Base-by-base conservation (phyloP, 1,140 invertebrate genomes). In the Semibalanus balanoides region DNA sequence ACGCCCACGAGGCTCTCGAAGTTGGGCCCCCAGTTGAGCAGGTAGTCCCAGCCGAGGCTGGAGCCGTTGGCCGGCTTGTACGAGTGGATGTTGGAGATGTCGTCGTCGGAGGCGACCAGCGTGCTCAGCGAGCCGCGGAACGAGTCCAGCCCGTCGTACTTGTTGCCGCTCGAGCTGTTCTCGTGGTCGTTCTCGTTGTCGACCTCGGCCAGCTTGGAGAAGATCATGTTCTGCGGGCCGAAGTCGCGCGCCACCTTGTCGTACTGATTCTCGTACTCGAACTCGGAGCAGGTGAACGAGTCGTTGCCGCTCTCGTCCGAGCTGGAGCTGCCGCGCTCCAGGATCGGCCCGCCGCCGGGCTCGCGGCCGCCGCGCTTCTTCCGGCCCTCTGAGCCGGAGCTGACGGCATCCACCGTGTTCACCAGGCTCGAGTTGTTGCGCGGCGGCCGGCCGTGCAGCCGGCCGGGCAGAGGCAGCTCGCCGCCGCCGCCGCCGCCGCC, bases 211-310 rank as follows among this genome's bases (percentile, higher is more conserved):
- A 90, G 86, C 83, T 93, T 93, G 11, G 88, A 88, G 82, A 92
- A 92, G 74, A 89, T 87, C 79, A 88, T 86, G 78, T 87, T 84
- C 31, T 81, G 81, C 19, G 83, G 81, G 9, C 80, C 80, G 79
- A 85, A 85, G 76, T 86, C 87, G 75, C 86, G 85, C 43, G 82
- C 83, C n/a, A 81, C 81, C 75, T 87, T 83, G 79, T 94, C 93
- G 81, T 95, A 84, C 78, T 92, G 91, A 81, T 94, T 93, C 81
- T 98, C 95, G 83, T 96, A 97, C 83, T 98, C 96, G 82, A 97
- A 97, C 86, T 98, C 95, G 0, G 95, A 98, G 84, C 95, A 98
- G 0, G 95, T 98, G 85, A 98, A 98, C 78, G 95, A 97, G 82
- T 98, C 96, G 84, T 97, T 96, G 5, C 93, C 95, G 83, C 97